Evolutionary conservation across 1,140 invertebrate species (phyloP).

Genomic region (Drosophila biarmipes): DNA sequence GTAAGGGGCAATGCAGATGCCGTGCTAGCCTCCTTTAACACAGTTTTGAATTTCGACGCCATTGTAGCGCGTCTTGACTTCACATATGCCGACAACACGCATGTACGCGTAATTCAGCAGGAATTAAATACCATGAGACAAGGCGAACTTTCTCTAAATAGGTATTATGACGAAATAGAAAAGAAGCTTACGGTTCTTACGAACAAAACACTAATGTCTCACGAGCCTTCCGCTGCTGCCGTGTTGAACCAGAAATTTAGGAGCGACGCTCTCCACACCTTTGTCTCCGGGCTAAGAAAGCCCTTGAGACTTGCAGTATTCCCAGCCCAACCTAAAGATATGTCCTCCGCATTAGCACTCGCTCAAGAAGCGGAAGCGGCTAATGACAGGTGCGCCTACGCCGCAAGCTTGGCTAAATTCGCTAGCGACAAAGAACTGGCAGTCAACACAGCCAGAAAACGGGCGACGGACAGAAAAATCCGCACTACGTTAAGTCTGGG

Average conservation of each 20-base stretch:
- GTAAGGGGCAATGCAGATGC: background rate
- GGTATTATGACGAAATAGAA: background rate
- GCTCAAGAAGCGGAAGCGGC: background rate
- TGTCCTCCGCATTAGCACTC: background rate
- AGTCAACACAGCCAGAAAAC: background rate
- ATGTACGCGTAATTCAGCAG: background rate
- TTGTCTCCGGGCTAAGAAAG: background rate
- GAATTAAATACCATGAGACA: background rate
- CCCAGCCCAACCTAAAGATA: too few species aligned
- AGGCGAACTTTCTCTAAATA: background rate
- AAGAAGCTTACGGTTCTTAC: background rate
- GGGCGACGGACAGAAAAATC: background rate
- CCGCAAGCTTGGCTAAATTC: background rate
- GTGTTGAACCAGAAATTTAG: background rate
- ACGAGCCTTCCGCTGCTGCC: background rate
- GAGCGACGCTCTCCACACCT: background rate
- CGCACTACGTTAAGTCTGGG: too few species aligned
- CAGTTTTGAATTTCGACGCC: background rate
- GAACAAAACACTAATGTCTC: background rate
- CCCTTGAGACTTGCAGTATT: too few species aligned
- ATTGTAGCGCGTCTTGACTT: background rate
- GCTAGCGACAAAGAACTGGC: too few species aligned
- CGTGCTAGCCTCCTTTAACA: background rate
- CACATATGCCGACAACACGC: background rate
- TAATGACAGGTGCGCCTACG: background rate